Percentiles rank a stretch among this genome's conserved stretches.
Evolutionary conservation across 2,113 vertebrate species (phyloP).

Genomic region (Upupa epops): DNA sequence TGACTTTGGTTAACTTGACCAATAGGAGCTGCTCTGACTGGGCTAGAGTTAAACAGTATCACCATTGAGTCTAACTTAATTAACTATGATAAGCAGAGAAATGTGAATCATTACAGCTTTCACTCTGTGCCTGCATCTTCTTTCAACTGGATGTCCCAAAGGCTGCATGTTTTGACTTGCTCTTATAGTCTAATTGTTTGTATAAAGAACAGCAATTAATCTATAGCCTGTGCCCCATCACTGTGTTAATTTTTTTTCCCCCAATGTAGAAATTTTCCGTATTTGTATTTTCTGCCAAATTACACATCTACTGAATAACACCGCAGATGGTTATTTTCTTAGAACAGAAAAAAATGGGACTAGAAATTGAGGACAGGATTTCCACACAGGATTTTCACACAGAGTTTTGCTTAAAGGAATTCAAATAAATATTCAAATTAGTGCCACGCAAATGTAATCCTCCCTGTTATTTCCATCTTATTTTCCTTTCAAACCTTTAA

Average conservation of each 20-base stretch:
- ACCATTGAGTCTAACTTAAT: background rate
- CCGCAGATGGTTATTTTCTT: background rate
- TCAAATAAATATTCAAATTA: background rate
- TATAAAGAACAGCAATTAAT: background rate
- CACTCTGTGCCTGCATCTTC: background rate
- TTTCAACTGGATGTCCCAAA: background rate
- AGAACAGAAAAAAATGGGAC: background rate
- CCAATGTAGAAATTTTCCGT: background rate
- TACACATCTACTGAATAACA: rapidly evolving
- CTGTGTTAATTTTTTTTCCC: background rate
- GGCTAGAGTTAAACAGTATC: background rate
- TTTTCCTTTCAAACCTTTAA: conserved; percentile 41
- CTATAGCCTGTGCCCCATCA: background rate
- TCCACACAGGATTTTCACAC: conserved; percentile 5
- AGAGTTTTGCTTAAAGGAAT: conserved; percentile 10
- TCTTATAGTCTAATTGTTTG: background rate
- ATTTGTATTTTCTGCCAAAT: background rate
- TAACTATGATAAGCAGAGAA: background rate
- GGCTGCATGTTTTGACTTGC: background rate
- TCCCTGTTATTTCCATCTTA: background rate
- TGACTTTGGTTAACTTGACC: background rate
- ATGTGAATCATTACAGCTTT: background rate
- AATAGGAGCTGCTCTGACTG: background rate
- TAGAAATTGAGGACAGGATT: conserved; percentile 29
- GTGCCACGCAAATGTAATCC: background rate